These are phyloP conservation scores for Haliaeetus leucogaster DNA, from an alignment of 2,113 vertebrate species.

Conservation along the genomic window DNA sequence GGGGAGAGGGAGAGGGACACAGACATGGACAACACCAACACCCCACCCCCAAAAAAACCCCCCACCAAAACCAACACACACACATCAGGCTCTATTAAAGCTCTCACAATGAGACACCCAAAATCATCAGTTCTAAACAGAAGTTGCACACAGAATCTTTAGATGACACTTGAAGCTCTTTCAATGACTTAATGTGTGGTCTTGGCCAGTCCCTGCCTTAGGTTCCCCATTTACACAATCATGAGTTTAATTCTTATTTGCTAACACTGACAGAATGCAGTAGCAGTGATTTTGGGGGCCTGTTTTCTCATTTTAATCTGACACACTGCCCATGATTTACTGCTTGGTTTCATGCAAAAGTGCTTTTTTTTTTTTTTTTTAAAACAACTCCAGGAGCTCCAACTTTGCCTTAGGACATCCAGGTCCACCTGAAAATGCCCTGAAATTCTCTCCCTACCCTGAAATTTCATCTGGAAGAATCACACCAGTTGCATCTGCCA, in stretches of 20 bases:
- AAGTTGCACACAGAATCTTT: background rate
- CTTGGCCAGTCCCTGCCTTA: background rate
- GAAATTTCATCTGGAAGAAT: background rate
- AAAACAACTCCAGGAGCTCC: background rate
- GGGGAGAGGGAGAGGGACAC: background rate
- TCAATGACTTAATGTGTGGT: background rate
- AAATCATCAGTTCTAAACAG: background rate
- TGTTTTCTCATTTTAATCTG: background rate
- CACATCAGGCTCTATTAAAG: background rate
- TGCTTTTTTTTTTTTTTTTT: too few relatives aligned
- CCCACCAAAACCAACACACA: background rate
- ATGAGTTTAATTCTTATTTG: background rate
- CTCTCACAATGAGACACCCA: background rate
- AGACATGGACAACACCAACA: accelerated
- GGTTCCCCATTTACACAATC: background rate
- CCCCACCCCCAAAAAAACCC: background rate
- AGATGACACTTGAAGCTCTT: background rate
- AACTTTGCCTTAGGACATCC: background rate
- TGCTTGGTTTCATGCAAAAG: background rate
- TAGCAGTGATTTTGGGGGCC: background rate
- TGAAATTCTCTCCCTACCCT: background rate
- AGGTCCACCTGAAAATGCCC: background rate
- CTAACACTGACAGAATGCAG: background rate
- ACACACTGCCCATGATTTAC: background rate
- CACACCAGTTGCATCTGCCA: background rate